These are phyloP conservation scores for Sphecodes monilicornis DNA, from an alignment of 2,888 invertebrate species.

Conservation along the genomic window DNA sequence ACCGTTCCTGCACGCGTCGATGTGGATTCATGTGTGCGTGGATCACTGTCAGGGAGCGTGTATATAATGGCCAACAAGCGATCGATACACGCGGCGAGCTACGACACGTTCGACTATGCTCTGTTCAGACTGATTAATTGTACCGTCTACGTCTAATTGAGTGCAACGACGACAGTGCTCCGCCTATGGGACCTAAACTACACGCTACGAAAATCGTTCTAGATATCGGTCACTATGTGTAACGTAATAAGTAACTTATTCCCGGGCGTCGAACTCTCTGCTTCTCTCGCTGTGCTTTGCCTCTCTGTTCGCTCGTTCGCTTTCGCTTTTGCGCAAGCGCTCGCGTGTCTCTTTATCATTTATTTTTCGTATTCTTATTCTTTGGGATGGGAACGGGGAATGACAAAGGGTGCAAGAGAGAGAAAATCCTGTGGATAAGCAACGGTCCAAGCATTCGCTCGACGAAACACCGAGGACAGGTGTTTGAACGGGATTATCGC, in stretches of 20 bases:
- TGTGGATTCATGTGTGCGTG: background rate
- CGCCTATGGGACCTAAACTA: slow-evolving; percentile 23
- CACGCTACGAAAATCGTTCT: too few relatives aligned
- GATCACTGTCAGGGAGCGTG: slow-evolving; percentile 6
- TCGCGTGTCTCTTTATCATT: background rate
- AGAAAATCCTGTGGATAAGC: background rate
- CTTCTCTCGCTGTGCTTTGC: slow-evolving; percentile 18
- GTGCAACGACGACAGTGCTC: slow-evolving; percentile 24
- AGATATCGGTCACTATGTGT: too few relatives aligned
- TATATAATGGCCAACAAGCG: slow-evolving; percentile 37
- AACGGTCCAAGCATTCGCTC: background rate
- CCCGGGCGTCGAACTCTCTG: slow-evolving; percentile 18
- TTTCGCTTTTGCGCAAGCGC: too few relatives aligned
- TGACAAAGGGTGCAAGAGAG: background rate
- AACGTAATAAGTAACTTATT: background rate
- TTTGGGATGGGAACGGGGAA: background rate
- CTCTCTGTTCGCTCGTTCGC: background rate
- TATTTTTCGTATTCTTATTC: background rate
- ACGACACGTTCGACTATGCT: slow-evolving; percentile 28
- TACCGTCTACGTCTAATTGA: slow-evolving; percentile 25
- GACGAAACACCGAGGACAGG: background rate
- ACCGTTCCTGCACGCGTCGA: background rate
- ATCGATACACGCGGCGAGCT: slow-evolving; percentile 60
- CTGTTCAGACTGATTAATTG: background rate
- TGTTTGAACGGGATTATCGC: background rate